Conservation (phyloP, 2,888 invertebrate species). For the Caenorhabditis macrosperma region DNA sequence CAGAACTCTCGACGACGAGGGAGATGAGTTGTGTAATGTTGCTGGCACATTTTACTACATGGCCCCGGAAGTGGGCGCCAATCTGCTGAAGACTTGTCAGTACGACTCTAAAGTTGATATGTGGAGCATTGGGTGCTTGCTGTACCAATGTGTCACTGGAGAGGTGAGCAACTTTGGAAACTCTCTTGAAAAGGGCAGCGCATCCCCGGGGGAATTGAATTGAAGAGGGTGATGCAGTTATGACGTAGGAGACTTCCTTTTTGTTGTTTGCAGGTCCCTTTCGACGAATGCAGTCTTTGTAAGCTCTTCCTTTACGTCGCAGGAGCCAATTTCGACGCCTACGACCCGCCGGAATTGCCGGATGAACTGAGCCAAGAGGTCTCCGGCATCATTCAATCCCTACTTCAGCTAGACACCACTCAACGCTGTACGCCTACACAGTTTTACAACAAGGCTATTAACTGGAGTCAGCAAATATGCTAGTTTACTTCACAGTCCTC, state of each 20-base stretch:
- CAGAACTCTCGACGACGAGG: conserved; percentile 71
- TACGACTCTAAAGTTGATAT: conserved; percentile 78
- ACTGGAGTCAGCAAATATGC: conserved; percentile 51
- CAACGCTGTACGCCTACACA: conserved; percentile 73
- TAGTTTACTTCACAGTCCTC: no score
- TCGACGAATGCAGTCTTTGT: conserved; percentile 77
- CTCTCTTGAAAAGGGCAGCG: not conserved
- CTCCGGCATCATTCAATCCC: conserved; percentile 66
- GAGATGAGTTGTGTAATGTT: conserved; percentile 75
- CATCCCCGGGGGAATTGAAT: not conserved
- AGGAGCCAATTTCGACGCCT: conserved; percentile 78
- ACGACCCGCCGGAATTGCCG: conserved; percentile 76
- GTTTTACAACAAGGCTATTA: conserved; percentile 68
- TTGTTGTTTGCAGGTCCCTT: conserved; percentile 74
- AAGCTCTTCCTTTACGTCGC: conserved; percentile 78
- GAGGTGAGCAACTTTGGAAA: conserved; percentile 62
- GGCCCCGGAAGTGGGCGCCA: conserved; percentile 80
- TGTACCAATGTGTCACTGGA: conserved; percentile 78
- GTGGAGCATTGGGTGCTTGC: conserved; percentile 80
- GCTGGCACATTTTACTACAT: conserved; percentile 79
- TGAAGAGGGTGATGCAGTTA: conserved; percentile 33
- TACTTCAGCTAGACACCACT: conserved; percentile 74
- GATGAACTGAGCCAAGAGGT: conserved; percentile 63
- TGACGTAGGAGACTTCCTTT: no score
- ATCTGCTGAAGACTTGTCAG: conserved; percentile 72